Evolutionary conservation across 1,140 invertebrate species (phyloP), one percentile per base, ranked within the genome.

Genomic region (Leptopilina boulardi): DNA sequence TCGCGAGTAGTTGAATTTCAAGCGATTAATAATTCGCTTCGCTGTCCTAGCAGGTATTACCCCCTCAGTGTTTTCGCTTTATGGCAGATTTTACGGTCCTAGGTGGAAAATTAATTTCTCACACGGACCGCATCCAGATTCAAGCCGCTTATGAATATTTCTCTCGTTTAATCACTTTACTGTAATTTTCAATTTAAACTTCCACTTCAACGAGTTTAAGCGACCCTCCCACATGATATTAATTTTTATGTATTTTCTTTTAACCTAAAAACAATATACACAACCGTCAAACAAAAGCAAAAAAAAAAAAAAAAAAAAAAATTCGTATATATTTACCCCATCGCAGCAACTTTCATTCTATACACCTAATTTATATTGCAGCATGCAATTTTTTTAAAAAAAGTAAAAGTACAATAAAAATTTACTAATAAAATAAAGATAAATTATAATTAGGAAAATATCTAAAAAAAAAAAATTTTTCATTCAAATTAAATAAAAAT

Each of bases 1-100:
- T 59, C 21, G 23, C 59, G 21, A n/a, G 6, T 66, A 23, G 59
- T 66, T 66, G 59, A 23, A 30, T 66, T 66, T 66, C 70, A 34
- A 71, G 70, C 70, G 38, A 80, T 82, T 80, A 82, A 77, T 80
- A 82, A 82, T 80, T 78, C 70, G 70, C 44, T 44, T 44, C 44
- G 75, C 77, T 74, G 42, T 75, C 51, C 59, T 66, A 21, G 74
- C 70, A 74, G 26, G 26, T 76, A 21, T 78, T 66, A 66, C 59
- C 71, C n/a, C 73, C 71, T 70, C 11, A 70, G 75, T 71, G 73
- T 77, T 80, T 80, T 77, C 77, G 77, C 76, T 80, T 79, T 79
- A 79, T 73, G 73, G 77, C 81, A 80, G 59, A 80, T 83, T 83
- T 83, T 77, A 83, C 74, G 77, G 77, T 78, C 82, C 77, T 79